phyloP scores from a whole-genome alignment of 30 jellyfish, hydroid and myxozoan genomes.

The Mastigias papua region DNA sequence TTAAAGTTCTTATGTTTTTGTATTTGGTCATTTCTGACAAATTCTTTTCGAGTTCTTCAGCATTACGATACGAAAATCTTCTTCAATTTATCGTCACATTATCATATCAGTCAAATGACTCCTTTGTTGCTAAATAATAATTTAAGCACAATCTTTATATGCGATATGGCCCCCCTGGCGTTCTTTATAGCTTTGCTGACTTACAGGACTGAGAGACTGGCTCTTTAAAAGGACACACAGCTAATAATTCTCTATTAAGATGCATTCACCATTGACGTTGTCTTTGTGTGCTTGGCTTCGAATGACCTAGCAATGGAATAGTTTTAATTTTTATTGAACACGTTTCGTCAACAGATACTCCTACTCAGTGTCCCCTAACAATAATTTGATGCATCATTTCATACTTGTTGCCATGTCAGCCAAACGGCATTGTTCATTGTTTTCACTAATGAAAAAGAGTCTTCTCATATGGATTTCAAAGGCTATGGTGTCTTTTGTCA shows the following conservation, averaged over 20 bases:
- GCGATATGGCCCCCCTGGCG: no score
- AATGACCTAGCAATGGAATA: background rate
- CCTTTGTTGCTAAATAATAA: no score
- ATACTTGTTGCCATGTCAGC: background rate
- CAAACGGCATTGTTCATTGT: background rate
- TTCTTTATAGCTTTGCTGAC: no score
- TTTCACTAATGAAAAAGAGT: background rate
- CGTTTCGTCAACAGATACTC: conserved; percentile 3
- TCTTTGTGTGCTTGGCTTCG: background rate
- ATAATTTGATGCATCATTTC: background rate
- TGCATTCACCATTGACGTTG: background rate
- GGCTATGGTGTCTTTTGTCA: conserved; percentile 2
- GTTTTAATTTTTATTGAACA: background rate
- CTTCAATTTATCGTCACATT: no score
- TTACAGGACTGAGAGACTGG: no score
- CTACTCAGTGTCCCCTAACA: conserved; percentile 5
- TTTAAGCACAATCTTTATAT: no score
- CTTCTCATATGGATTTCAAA: background rate
- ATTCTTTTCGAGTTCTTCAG: no score
- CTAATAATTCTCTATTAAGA: background rate
- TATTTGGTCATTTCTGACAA: no score
- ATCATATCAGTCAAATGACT: no score
- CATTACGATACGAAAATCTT: no score
- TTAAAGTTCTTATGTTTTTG: no score
- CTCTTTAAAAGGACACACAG: background rate